phyloP scores from a whole-genome alignment of 1,140 invertebrate genomes.

The Leptopilina boulardi region DNA sequence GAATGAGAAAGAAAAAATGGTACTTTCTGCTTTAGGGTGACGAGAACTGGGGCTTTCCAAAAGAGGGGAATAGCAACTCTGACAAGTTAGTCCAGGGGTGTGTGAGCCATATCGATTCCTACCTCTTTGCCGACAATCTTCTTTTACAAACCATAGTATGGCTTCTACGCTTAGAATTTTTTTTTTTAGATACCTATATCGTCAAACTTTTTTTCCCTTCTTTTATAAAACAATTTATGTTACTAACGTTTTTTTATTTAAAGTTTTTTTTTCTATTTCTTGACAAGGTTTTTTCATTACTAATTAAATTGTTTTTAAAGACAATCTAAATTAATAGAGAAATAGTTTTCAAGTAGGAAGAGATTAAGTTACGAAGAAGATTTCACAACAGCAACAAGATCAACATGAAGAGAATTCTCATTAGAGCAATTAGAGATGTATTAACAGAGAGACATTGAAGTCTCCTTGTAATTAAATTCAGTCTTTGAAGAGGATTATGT shows the following conservation, averaged over 20 bases:
- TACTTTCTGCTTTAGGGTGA: slow-evolving; percentile 50
- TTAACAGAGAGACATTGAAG: neutral
- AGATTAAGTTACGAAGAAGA: neutral
- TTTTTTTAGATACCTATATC: slow-evolving; percentile 13
- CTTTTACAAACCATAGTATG: slow-evolving; percentile 42
- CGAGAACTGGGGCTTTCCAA: neutral
- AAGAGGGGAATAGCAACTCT: slow-evolving; percentile 33
- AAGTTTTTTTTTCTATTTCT: neutral
- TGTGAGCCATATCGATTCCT: slow-evolving; percentile 65
- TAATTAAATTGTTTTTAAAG: neutral
- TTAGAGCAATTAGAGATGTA: slow-evolving; percentile 4
- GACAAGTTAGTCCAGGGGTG: slow-evolving; percentile 54
- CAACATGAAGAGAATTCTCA: neutral
- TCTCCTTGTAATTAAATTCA: neutral
- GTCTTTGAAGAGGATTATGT: neutral
- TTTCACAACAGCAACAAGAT: neutral
- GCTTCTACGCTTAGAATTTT: slow-evolving; percentile 46
- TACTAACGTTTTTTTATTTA: neutral
- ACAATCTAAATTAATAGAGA: neutral
- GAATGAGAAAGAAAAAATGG: slow-evolving; percentile 24
- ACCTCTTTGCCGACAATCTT: slow-evolving; percentile 50
- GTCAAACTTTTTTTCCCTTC: neutral
- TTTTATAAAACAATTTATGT: neutral
- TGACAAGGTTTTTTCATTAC: neutral
- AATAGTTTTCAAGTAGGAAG: neutral